Evolutionary conservation across 2,888 invertebrate genomes (phyloP), one percentile per base, ranked within the genome.

Genomic region (Molorchus minor): DNA sequence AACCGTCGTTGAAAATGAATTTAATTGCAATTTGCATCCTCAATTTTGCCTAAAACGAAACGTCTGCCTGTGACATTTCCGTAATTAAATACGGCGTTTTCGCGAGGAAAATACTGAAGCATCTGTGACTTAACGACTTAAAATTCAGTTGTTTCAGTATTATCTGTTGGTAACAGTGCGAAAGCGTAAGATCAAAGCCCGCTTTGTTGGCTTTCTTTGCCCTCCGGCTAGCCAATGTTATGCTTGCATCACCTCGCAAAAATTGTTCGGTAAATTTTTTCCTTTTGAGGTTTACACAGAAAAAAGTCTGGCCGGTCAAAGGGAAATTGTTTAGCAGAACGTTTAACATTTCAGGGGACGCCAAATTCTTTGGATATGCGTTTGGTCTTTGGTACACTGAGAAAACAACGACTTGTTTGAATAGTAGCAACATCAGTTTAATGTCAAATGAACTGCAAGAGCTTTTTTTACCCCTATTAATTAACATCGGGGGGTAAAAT

Each of bases 111-210:
- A 55, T 52, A 44, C 51, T 30, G 21, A 33, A 58, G 47, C 43
- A 54, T 54, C 43, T 43, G 29, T 20, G 21, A 54, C 53, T 58
- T 36, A 29, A 17, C 46, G 21, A 54, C 53, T 58, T 36, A 29
- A 17, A 40, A 54, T 47, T 46, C 58, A 38, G 53, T 58, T 58
- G 36, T 58, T 65, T 65, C 61, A 61, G 61, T 58, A 64, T 62
- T 67, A 65, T 63, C 67, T 68, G 65, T 65, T 65, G 64, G 65
- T 53, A 65, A 63, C 66, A 65, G 63, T 67, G 65, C 61, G 64
- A 62, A 64, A 69, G 62, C 57, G 51, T 55, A 65, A 70, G 70
- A 70, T 69, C 70, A 70, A 70, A 70, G 68, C 58, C 56, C 56
- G 61, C 64, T 64, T 61, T 64, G 64, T 56, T 51, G 58, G 46